phyloP scores from a whole-genome alignment of 2,888 invertebrate genomes.

The Ctena decussata region DNA sequence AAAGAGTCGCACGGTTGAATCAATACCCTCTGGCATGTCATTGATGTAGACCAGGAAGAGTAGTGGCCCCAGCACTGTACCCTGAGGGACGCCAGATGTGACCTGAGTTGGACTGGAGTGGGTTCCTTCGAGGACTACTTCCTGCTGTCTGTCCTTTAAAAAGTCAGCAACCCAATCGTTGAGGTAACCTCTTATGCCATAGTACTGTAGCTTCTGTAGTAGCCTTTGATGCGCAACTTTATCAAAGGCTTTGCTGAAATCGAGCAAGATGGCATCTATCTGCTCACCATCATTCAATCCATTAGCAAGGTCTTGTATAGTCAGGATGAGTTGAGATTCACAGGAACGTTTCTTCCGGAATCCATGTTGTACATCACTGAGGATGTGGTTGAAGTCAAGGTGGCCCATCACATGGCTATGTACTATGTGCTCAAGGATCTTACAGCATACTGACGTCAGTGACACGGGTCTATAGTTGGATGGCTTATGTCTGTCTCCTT shows the following conservation, averaged over 20 bases:
- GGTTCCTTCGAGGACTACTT: conserved; percentile 18
- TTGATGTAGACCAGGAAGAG: conserved; percentile 35
- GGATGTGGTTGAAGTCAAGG: conserved; percentile 42
- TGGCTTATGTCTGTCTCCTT: conserved; percentile 3
- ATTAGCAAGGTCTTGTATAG: conserved; percentile 44
- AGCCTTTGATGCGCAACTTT: too few relatives aligned
- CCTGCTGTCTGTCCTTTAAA: conserved; percentile 30
- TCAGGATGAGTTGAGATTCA: conserved; percentile 58
- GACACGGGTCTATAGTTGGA: conserved; percentile 38
- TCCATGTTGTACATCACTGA: conserved; percentile 59
- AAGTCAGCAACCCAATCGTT: conserved; percentile 44
- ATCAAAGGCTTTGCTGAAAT: conserved; percentile 47
- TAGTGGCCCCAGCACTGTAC: conserved; percentile 12
- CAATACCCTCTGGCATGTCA: conserved; percentile 75
- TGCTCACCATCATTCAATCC: conserved; percentile 37
- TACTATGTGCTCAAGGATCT: too few relatives aligned
- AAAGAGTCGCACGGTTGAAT: conserved; percentile 25
- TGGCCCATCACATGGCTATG: conserved; percentile 55
- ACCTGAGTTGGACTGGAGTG: too few relatives aligned
- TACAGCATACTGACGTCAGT: conserved; percentile 42
- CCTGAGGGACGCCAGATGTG: neutral
- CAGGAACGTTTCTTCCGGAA: conserved; percentile 59
- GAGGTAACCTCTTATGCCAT: too few relatives aligned
- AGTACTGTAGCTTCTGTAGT: conserved; percentile 47
- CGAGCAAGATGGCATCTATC: conserved; percentile 51